Evolutionary conservation across 2,888 invertebrate species (phyloP), one percentile per base, ranked within the genome.

Genomic region (Sphinx pinastri): DNA sequence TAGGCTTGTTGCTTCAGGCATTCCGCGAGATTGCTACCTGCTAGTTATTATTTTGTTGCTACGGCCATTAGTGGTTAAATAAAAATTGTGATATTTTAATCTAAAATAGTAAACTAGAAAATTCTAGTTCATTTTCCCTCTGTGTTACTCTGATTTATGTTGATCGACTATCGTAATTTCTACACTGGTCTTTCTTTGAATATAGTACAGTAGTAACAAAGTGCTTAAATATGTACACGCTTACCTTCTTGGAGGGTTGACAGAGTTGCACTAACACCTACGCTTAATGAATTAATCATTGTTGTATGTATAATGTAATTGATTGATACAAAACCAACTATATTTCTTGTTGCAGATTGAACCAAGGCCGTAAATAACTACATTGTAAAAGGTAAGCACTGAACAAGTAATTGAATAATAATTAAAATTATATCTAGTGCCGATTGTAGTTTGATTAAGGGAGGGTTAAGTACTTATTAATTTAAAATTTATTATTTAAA

Each of bases 1-100:
- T 71, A 72, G 63, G 68, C 68, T 59, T 58, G 55, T 67, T 14
- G 58, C 77, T 78, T 59, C 72, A 57, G 73, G 79, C 77, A 63
- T 54, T 19, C 52, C 59, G 38, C 69, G 52, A 52, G 67, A 67
- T 67, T 52, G 49, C 51, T 67, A 67, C 52, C 52, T 60, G 60
- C n/a, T 47, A 16, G 49, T 45, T 47, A 31, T 16, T 31, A 38
- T 67, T 12, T n/a, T n/a, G 19, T 19, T 63, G 6, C 38, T 38
- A 25, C 12, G 31, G 51, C 49, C 19, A 52, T 67, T 67, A n/a
- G n/a, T 60, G 45, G 31, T n/a, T 60, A n/a, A n/a, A 51, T 14
- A n/a, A 60, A 16, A 13, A 60, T 60, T 45, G 45, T 11, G 31
- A 57, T 16, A 19, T 13, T 57, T 13, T 57, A 14, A 54, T 54